A percentile compares a stretch with the other conserved stretches of the same genome.
Evolutionary conservation across 2,113 vertebrate genomes (phyloP).

Genomic region (Heterotis niloticus): DNA sequence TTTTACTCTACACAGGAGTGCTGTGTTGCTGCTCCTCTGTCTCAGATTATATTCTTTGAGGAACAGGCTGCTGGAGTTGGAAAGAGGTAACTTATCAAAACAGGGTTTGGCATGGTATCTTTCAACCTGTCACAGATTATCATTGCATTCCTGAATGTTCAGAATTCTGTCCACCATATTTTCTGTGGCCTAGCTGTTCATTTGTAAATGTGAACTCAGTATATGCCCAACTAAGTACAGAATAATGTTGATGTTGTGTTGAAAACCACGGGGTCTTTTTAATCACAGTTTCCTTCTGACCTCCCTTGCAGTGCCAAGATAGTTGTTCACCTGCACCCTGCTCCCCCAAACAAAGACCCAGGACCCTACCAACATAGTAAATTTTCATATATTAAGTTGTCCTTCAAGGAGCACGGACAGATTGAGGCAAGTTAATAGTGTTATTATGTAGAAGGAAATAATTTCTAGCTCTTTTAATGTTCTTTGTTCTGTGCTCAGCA

Average conservation of each 20-base stretch:
- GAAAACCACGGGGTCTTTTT: background rate
- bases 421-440: constrained; percentile 75
- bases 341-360: constrained; percentile 78
- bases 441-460: background rate
- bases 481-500: background rate
- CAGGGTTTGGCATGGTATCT: background rate
- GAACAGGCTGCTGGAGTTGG: constrained; percentile 93
- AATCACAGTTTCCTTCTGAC: background rate
- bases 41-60: constrained; percentile 88
- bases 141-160: background rate
- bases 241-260: background rate
- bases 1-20: constrained; percentile 71
- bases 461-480: background rate
- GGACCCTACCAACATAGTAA: constrained; percentile 92
- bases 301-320: constrained; percentile 83
- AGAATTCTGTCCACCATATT: too few species aligned
- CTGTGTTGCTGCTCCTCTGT: constrained; percentile 83
- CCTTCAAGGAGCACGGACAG: constrained; percentile 96
- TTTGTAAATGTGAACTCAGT: too few species aligned
- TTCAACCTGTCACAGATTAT: background rate
- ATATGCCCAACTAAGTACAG: too few species aligned
- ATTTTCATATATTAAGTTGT: constrained; percentile 85
- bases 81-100: constrained; percentile 73
- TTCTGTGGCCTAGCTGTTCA: too few species aligned
- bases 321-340: constrained; percentile 84